Conservation (phyloP, 2,797 vertebrate genomes). For the Tadarida brasiliensis region DNA sequence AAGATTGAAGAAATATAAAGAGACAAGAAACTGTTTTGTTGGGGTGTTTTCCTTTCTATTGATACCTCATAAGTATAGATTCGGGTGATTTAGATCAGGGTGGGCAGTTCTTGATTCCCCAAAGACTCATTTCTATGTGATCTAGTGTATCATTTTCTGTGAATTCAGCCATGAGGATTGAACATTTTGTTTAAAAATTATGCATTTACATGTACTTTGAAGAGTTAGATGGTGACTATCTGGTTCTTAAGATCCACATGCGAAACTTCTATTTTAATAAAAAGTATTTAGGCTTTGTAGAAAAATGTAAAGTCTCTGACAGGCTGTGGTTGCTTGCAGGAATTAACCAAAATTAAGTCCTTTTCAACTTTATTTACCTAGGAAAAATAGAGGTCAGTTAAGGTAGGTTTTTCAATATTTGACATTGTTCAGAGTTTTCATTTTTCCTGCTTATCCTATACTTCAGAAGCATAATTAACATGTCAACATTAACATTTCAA, state of each 20-base stretch:
- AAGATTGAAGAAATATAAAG: not conserved
- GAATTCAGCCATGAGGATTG: not conserved
- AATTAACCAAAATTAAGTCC: not conserved
- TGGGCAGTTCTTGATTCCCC: not conserved
- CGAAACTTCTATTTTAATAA: not conserved
- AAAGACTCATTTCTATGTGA: not conserved
- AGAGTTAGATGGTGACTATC: not conserved
- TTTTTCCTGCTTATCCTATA: not conserved
- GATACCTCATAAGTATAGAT: not conserved
- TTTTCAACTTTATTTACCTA: conserved; percentile 1
- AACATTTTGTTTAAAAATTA: not conserved
- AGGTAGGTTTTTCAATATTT: not conserved
- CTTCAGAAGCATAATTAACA: not conserved
- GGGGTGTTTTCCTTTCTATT: not conserved
- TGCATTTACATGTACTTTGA: not conserved
- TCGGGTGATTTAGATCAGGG: not conserved
- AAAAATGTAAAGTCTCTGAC: not conserved
- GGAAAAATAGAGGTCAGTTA: not conserved
- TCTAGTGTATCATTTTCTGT: not conserved
- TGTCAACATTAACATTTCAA: not conserved
- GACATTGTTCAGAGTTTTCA: not conserved
- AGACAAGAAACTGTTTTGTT: not conserved
- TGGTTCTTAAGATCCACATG: not conserved
- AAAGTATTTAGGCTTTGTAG: not conserved
- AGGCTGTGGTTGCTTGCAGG: not conserved